Evolutionary conservation across 2,113 vertebrate species (phyloP).

Genomic region (Oncorhynchus tshawytscha): DNA sequence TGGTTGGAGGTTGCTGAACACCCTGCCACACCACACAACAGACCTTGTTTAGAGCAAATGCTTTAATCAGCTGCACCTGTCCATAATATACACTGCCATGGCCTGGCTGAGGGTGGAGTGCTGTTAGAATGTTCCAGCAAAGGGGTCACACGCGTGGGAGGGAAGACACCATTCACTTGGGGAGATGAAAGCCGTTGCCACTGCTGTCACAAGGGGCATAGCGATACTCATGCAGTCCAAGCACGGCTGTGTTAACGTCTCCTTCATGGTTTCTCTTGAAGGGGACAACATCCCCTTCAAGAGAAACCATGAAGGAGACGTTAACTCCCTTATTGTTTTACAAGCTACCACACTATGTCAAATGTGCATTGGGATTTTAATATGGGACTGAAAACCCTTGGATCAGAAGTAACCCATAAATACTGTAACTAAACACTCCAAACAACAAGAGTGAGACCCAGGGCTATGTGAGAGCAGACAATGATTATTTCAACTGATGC

Average conservation of each 20-base stretch:
- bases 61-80: constrained; percentile 33
- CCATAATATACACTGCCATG: constrained; percentile 14
- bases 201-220: constrained; percentile 12
- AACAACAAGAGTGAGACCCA: constrained; percentile 49
- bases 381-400: constrained; percentile 31
- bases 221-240: constrained; percentile 15
- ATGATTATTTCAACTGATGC: constrained; percentile 55
- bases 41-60: neutral
- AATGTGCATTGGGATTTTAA: constrained; percentile 31
- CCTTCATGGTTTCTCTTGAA: too few relatives aligned
- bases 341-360: neutral
- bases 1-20: neutral
- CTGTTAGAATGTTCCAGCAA: constrained; percentile 14
- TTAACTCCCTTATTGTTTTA: neutral
- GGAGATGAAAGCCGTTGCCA: constrained; percentile 31
- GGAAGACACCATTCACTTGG: constrained; percentile 9
- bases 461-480: constrained; percentile 52
- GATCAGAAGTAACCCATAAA: constrained; percentile 29
- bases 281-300: neutral
- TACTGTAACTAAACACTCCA: constrained; percentile 53
- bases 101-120: constrained; percentile 1
- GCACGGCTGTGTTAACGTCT: neutral
- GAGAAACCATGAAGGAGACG: constrained; percentile 21
- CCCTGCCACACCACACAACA: neutral
- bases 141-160: neutral